phyloP scores from a whole-genome alignment of 30 jellyfish, hydroid and myxozoan species.

The Hydractinia echinata region DNA sequence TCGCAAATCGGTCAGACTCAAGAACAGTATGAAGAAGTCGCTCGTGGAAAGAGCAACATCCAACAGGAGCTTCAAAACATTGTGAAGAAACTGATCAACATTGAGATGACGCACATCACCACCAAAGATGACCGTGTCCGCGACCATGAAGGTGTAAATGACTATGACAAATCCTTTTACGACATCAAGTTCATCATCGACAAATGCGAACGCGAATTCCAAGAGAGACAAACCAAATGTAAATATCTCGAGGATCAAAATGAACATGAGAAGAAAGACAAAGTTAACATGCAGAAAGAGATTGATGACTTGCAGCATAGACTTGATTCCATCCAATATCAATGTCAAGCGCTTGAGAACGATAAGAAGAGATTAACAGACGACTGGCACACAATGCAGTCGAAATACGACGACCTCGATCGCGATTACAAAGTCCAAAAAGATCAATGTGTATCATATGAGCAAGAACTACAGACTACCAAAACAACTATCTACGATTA shows the following conservation, averaged over 20 bases:
- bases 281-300: slow-evolving; percentile 47
- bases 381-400: neutral
- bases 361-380: slow-evolving; percentile 44
- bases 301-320: slow-evolving; percentile 69
- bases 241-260: slow-evolving; percentile 51
- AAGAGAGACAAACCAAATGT: slow-evolving; percentile 46
- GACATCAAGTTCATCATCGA: slow-evolving; percentile 72
- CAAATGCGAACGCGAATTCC: slow-evolving; percentile 74
- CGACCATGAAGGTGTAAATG: slow-evolving; percentile 31
- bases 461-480: slow-evolving; percentile 56
- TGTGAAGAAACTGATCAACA: slow-evolving; percentile 57
- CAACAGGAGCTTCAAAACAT: slow-evolving; percentile 75
- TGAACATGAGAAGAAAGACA: slow-evolving; percentile 42
- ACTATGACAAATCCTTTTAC: slow-evolving; percentile 48
- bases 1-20: slow-evolving; percentile 60
- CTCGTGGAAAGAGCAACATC: slow-evolving; percentile 55
- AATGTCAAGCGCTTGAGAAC: slow-evolving; percentile 48
- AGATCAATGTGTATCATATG: slow-evolving; percentile 28
- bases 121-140: slow-evolving; percentile 40
- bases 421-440: slow-evolving; percentile 4
- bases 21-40: slow-evolving; percentile 52
- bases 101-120: slow-evolving; percentile 71
- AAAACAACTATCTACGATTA: slow-evolving; percentile 51
- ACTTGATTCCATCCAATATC: slow-evolving; percentile 41
- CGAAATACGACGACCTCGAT: slow-evolving; percentile 12